Base-by-base conservation (phyloP, 2,888 invertebrate genomes). In the Teleiodes luculella region DNA sequence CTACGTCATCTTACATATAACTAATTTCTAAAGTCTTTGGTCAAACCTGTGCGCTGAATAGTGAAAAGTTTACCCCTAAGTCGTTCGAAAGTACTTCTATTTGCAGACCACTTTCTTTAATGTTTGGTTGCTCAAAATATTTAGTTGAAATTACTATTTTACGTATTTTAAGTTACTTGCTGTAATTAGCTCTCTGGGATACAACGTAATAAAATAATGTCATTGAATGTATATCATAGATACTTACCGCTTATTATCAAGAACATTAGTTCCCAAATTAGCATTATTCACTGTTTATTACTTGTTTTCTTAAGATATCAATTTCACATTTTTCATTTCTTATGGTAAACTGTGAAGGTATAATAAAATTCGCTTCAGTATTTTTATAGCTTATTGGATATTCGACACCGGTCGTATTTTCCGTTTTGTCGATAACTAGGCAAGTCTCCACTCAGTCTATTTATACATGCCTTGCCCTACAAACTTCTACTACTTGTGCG, bases 191-290 rank as follows among this genome's bases (percentile, higher is more conserved):
- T n/a, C n/a, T n/a, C n/a, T n/a, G n/a, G n/a, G n/a, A n/a, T n/a
- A n/a, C 16, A 18, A 30, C n/a, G n/a, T 24, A 49, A 45, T 45
- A 54, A 37, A 50, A 54, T 37, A n/a, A n/a, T 28, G 54, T 28
- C 36, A 28, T 31, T 55, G 37, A 49, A 37, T 50, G 49, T 31
- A 51, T 52, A 28, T 41, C n/a, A n/a, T n/a, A n/a, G n/a, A n/a
- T n/a, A n/a, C 57, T 63, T 56, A 63, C 61, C 61, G 49, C 46
- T 49, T 18, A 57, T 51, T 47, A 57, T 52, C 18, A 63, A 37
- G 33, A 59, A 24, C 10, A 50, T 28, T 13, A 61, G 13, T 47
- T 39, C 54, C 60, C 51, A 55, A 52, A 56, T 49, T 39, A 52
- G 54, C 63, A 63, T 63, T 57, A 57, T 57, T 57, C 52, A 51